A percentile compares a stretch with the other conserved stretches of the same genome.
Conservation (phyloP, 2,797 vertebrate genomes). For the Vipera latastei region DNA sequence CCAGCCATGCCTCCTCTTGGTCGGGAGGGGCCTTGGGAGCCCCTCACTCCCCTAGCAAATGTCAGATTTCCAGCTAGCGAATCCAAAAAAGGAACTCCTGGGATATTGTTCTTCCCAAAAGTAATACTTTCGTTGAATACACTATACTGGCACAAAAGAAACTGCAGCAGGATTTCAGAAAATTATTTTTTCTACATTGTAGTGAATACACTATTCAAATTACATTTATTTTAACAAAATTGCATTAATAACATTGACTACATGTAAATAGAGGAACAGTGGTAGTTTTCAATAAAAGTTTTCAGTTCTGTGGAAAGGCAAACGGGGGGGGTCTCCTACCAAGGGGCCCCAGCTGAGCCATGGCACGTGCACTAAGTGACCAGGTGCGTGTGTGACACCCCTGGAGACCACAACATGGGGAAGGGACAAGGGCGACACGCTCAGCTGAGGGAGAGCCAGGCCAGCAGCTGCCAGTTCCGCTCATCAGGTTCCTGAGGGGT, state of each 20-base stretch:
- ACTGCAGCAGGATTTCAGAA: neutral
- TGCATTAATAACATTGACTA: too few relatives aligned
- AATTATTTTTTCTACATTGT: neutral
- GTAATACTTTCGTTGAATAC: too few relatives aligned
- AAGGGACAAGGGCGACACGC: neutral
- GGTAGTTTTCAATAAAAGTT: neutral
- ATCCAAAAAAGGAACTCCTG: too few relatives aligned
- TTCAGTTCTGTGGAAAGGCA: neutral
- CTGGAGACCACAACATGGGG: neutral
- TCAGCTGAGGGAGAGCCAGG: neutral
- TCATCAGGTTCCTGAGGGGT: neutral
- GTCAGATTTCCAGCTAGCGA: too few relatives aligned
- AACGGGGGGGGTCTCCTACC: neutral
- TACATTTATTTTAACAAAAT: neutral
- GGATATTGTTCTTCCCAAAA: too few relatives aligned
- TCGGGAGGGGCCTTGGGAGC: neutral
- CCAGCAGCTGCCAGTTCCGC: neutral
- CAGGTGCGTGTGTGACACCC: neutral
- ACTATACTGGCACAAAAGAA: neutral
- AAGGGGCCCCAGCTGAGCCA: neutral
- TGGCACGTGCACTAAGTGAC: neutral
- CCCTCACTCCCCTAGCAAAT: neutral
- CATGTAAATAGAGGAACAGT: neutral
- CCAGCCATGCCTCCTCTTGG: neutral
- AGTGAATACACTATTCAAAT: neutral